Percentiles rank a stretch among this genome's conserved stretches.
These are phyloP conservation scores for Charadrius vociferus DNA, from an alignment of 2,113 vertebrate species.

Conservation along the genomic window DNA sequence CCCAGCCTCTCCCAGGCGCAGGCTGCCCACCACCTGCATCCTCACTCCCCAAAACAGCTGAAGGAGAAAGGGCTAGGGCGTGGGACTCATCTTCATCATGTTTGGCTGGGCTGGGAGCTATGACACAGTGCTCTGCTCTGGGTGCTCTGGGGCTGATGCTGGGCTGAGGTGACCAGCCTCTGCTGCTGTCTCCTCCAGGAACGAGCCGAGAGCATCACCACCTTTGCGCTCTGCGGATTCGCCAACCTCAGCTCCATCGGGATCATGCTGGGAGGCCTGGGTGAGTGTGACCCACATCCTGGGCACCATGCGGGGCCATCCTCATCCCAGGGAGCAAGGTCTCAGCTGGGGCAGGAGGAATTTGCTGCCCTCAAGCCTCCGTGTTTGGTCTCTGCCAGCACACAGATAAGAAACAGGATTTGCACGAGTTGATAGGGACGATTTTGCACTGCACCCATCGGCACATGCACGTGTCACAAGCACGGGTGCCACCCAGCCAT, in stretches of 20 bases:
- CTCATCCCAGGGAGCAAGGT: neutral
- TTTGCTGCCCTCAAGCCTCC: neutral
- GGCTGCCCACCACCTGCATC: neutral
- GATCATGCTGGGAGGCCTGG: constrained; percentile 88
- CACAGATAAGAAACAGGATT: neutral
- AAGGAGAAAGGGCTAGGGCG: neutral
- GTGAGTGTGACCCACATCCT: constrained; percentile 80
- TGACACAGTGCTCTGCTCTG: neutral
- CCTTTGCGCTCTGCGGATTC: constrained; percentile 92
- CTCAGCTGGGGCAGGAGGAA: neutral
- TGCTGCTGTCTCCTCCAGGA: constrained; percentile 71
- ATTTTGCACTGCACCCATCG: neutral
- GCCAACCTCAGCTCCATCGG: constrained; percentile 93
- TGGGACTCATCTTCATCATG: neutral
- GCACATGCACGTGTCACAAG: accelerated
- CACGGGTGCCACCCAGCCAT: neutral
- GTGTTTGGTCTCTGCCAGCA: accelerated
- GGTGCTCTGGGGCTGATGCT: neutral
- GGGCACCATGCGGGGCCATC: neutral
- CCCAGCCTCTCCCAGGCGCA: neutral
- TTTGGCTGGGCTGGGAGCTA: neutral
- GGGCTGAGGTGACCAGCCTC: neutral
- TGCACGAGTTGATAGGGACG: neutral
- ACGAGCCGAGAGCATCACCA: constrained; percentile 87
- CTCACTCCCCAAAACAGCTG: neutral